These are phyloP conservation scores for Ondatra zibethicus DNA, from an alignment of 2,113 vertebrate species.

Conservation along the genomic window DNA sequence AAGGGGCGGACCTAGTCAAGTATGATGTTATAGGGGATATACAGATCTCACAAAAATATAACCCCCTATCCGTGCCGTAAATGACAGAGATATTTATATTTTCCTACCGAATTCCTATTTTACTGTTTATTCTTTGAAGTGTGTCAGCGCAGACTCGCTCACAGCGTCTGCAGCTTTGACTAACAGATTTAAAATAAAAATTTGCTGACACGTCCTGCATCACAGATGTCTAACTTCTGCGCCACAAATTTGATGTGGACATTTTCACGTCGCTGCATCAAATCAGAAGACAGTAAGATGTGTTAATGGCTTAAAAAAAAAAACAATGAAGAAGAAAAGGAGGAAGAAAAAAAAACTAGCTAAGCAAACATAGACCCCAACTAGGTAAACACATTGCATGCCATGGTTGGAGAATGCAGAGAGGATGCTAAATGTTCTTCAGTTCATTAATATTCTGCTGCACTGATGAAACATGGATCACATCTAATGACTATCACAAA, in stretches of 20 bases:
- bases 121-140: slow-evolving; percentile 55
- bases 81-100: slow-evolving; percentile 44
- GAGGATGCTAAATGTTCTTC: slow-evolving; percentile 81
- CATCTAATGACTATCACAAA: slow-evolving; percentile 79
- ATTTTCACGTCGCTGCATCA: slow-evolving; percentile 74
- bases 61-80: slow-evolving; percentile 19
- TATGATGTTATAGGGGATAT: neutral
- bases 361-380: slow-evolving; percentile 82
- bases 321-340: neutral
- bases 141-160: slow-evolving; percentile 64
- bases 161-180: slow-evolving; percentile 65
- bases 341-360: neutral
- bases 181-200: slow-evolving; percentile 80
- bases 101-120: slow-evolving; percentile 27
- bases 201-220: slow-evolving; percentile 76
- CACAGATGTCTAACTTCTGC: slow-evolving; percentile 80
- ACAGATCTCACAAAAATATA: slow-evolving; percentile 53
- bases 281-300: slow-evolving; percentile 77
- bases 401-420: slow-evolving; percentile 79
- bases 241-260: slow-evolving; percentile 76
- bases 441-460: slow-evolving; percentile 84
- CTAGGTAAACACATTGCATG: slow-evolving; percentile 84
- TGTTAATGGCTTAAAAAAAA: slow-evolving; percentile 81
- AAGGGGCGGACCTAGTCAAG: neutral
- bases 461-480: slow-evolving; percentile 74